Conservation (phyloP, 2,113 vertebrate species). For the Micronycteris hirsuta region DNA sequence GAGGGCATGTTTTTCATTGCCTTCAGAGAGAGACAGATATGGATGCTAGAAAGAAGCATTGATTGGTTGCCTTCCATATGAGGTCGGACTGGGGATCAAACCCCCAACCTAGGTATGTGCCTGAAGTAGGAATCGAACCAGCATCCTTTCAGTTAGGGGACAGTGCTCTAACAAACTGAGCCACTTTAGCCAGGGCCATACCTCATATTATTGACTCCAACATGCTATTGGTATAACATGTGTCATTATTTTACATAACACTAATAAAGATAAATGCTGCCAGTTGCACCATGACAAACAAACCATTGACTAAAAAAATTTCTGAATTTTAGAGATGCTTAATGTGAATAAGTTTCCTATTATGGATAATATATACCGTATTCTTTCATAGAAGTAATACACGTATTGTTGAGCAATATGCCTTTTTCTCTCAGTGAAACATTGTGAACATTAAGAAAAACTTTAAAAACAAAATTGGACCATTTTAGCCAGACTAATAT, state of each 20-base stretch:
- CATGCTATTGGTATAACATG: not conserved
- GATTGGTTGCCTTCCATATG: too few species aligned
- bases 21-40: too few species aligned
- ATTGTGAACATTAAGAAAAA: not conserved
- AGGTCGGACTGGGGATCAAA: too few species aligned
- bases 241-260: not conserved
- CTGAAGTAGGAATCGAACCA: too few species aligned
- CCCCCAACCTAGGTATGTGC: too few species aligned
- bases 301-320: not conserved
- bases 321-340: not conserved
- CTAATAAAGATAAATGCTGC: not conserved
- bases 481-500: not conserved
- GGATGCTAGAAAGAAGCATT: too few species aligned
- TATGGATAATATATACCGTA: not conserved
- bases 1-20: too few species aligned
- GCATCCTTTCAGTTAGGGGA: too few species aligned
- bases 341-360: not conserved
- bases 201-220: not conserved
- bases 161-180: too few species aligned
- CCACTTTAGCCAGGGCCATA: not conserved
- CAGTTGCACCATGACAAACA: not conserved
- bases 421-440: not conserved
- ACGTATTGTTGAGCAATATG: not conserved
- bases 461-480: not conserved
- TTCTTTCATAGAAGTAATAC: not conserved